These are phyloP conservation scores for Struthidea cinerea DNA, from an alignment of 2,113 vertebrate species.

Conservation along the genomic window DNA sequence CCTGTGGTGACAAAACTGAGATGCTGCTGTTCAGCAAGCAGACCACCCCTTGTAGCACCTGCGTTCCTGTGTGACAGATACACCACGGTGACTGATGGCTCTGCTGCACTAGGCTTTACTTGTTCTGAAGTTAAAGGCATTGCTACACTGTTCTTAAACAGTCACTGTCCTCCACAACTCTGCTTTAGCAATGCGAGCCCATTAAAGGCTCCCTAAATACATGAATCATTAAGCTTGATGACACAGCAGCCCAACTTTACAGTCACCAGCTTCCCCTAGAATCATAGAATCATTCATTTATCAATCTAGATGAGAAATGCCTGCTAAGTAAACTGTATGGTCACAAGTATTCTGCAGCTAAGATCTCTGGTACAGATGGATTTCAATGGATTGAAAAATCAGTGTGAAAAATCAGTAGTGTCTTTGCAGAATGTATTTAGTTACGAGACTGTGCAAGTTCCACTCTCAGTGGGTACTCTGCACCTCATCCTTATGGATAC, in stretches of 20 bases:
- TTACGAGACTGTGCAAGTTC: background rate
- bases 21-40: background rate
- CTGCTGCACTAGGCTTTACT: background rate
- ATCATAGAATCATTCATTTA: background rate
- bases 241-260: background rate
- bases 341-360: background rate
- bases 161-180: background rate
- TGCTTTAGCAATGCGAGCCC: background rate
- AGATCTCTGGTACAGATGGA: background rate
- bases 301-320: background rate
- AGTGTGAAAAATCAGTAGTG: background rate
- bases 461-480: background rate
- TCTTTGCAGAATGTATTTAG: background rate
- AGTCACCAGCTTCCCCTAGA: background rate
- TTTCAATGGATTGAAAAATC: background rate
- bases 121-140: background rate
- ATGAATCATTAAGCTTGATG: background rate
- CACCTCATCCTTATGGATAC: background rate
- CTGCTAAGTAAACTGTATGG: background rate
- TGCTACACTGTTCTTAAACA: background rate
- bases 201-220: background rate
- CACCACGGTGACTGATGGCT: background rate
- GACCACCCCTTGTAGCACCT: background rate
- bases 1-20: background rate
- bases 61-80: fast-evolving